Base-by-base conservation (phyloP, 2,888 invertebrate genomes). In the Phrixothrix hirtus region DNA sequence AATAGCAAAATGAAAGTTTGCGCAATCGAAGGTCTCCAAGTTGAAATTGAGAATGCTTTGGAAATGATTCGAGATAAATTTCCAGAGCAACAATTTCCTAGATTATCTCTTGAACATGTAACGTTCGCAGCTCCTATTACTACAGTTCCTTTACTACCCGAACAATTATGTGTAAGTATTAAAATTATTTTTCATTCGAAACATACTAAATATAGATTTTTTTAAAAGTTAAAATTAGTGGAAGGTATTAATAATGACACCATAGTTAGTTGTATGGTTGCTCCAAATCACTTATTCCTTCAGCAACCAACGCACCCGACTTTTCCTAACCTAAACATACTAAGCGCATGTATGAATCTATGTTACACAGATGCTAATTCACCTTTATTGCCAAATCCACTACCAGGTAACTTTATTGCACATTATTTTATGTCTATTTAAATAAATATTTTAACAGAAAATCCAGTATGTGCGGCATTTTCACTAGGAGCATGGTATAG, bases 291-390 rank as follows among this genome's bases (percentile, higher is more conserved):
- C 74, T 81, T 98, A 71, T 98, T 97, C 79, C 82, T 99, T 51
- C 97, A 97, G 75, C 91, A 95, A 75, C 95, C 95, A 1, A 87
- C 93, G 51, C 97, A 98, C 79, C 96, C 97, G 3, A 88, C 95
- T 32, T 95, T 89, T 79, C 89, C 90, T 11, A 86, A 88, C 49
- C 81, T 97, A 63, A 85, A 88, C 67, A 79, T 87, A 54, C 81
- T 96, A 64, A 91, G 89, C 73, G 82, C 83, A 63, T 86, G 83
- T 71, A 93, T 98, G 88, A 87, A 86, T 63, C 80, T 82, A 53
- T 87, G 89, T 58, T 98, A 98, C 77, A 83, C 83, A 58, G 83
- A 83, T 63, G 83, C 85, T 48, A 86, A 86, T 57, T 86, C 92
- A 32, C 95, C 97, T 26, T 75, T 84, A 58, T 78, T 95, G 68